These are phyloP conservation scores for Plagodis dolabraria DNA, from an alignment of 2,888 invertebrate species.

Conservation along the genomic window DNA sequence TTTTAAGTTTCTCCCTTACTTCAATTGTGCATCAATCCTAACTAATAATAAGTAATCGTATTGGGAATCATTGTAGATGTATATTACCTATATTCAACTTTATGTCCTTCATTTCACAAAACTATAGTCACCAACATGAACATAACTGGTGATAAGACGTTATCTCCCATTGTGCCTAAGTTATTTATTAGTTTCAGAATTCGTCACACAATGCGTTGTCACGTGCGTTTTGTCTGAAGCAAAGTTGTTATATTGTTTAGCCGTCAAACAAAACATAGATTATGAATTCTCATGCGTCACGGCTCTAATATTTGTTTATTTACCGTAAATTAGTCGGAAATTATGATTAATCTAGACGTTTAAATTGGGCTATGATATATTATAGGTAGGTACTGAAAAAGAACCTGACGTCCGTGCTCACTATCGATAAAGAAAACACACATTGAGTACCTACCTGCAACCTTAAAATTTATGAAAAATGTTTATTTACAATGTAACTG, in stretches of 20 bases:
- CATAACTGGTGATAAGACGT: slow-evolving; percentile 1
- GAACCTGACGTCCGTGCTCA: not conserved
- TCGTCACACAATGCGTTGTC: slow-evolving; percentile 23
- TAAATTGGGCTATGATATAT: slow-evolving; percentile 46
- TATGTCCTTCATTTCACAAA: slow-evolving; percentile 1
- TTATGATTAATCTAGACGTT: slow-evolving; percentile 72
- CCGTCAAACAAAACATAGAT: slow-evolving; percentile 45
- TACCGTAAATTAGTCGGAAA: slow-evolving; percentile 64
- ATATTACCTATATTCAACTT: too few species aligned
- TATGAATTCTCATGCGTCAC: slow-evolving; percentile 63
- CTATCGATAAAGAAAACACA: not conserved
- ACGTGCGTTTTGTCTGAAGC: slow-evolving; percentile 20
- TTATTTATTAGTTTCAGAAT: slow-evolving; percentile 9
- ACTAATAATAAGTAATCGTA: too few species aligned
- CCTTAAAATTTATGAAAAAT: too few species aligned
- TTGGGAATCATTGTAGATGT: too few species aligned
- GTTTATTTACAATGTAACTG: too few species aligned
- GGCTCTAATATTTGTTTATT: slow-evolving; percentile 54
- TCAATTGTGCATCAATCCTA: too few species aligned
- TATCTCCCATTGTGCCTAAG: slow-evolving; percentile 12
- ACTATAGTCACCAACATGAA: not conserved
- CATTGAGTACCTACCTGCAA: too few species aligned
- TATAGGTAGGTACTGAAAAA: not conserved
- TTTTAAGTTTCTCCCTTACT: too few species aligned
- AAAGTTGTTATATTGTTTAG: slow-evolving; percentile 29